Base-by-base conservation (phyloP, 2,113 vertebrate genomes). In the Rhea pennata region DNA sequence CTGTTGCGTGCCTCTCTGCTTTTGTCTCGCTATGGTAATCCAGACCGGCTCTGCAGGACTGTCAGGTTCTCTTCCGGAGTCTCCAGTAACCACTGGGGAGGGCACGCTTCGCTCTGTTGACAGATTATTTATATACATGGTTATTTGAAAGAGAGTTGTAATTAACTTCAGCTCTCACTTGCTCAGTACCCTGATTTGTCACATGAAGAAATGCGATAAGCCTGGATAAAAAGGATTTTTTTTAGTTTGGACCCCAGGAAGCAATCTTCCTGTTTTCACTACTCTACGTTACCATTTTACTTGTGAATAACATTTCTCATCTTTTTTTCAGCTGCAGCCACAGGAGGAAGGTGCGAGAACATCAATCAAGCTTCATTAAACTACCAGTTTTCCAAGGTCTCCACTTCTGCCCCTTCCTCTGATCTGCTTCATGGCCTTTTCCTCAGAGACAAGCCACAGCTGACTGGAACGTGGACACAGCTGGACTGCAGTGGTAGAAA, bases 11-110 rank as follows among this genome's bases (percentile, higher is more conserved):
- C 98, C 98, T 87, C 94, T 98, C 56, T 98, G 99, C 92, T 99
- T 99, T 85, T 99, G 99, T 89, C 98, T 98, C 1, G 98, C 98
- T 69, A 99, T 92, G 65, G 98, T 98, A 97, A 99, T 98, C 99
- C 99, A 99, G 83, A 98, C 98, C 15, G 98, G 98, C 54, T 98
- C 95, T 5, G 97, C 46, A 11, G 96, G 92, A 81, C 80, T 84
- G 6, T 96, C 83, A 1, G 88, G 53, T 74, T 95, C 78, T 81
- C 92, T 96, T 91, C 76, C 78, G 5, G 81, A 50, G 42, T 96
- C 97, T 65, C 85, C 42, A 5, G 90, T 59, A 92, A 46, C 77
- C 48, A 86, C 2, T 0, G 89, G 72, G 51, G 90, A 92, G 94
- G 95, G 94, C 76, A 66, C 5, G 0, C 64, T 91, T 95, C 98